Base-by-base conservation (phyloP, 2,113 vertebrate species). In the Nicator chloris region DNA sequence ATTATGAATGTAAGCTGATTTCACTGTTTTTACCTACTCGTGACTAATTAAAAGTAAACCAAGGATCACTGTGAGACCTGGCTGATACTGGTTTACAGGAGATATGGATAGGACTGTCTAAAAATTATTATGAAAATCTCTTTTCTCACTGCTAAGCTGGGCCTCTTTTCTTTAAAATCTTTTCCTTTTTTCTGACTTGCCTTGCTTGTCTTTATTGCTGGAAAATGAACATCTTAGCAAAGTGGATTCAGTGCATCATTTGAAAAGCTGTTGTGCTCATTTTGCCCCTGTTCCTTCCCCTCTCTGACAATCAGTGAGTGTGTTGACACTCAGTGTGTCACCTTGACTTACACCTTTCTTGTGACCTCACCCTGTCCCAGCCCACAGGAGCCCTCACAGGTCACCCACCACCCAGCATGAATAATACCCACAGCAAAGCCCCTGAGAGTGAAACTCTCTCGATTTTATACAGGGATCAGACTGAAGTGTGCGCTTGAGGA, bases 321-420 rank as follows among this genome's bases (percentile, higher is more conserved):
- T 33, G 19, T 26, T 63, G 69, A 22, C 30, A 7, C 28, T 72
- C 33, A 7, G 11, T 76, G 59, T 70, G 39, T 66, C 35, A 35
- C 73, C 65, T 54, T 30, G 51, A 86, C 15, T 66, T 35, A 15
- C 7, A 39, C 28, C 51, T 90, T 90, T 59, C 59, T 37, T 3
- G 0, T 15, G 59, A 54, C 44, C 24, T 64, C 13, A 27, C 19
- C 17, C 10, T 40, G n/a, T 45, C 31, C 42, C 54, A 73, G 75
- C 54, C 42, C 33, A 14, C 0, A 0, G 61, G 50, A 82, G 39
- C 42, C 13, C 20, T 75, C 3, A 0, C 18, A 30, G 47, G 30
- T 40, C 49, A n/a, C 33, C 16, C 51, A 37, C 35, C 16, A 7
- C 21, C 18, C 28, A n/a, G 13, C 31, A 13, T 11, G 12, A n/a